Base-by-base conservation (phyloP, 2,113 vertebrate genomes). In the Micronycteris hirsuta region DNA sequence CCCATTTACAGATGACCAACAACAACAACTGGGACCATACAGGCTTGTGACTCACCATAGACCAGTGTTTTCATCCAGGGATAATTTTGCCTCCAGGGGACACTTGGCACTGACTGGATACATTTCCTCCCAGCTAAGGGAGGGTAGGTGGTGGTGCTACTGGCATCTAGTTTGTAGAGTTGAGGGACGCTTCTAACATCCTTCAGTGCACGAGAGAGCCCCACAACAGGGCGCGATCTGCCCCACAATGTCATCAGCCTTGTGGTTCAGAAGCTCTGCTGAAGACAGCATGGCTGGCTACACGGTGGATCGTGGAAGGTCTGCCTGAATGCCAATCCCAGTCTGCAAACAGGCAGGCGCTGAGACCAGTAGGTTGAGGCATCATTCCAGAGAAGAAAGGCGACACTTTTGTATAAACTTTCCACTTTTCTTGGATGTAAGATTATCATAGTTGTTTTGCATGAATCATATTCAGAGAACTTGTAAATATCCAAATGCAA, bases 271-370 rank as follows among this genome's bases (percentile, higher is more conserved):
- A 82, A 83, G 36, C 10, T 36, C 26, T 52, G 33, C n/a, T 3
- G 13, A n/a, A 2, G 10, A 20, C 41, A 17, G 0, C 14, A 2
- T 1, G 33, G 4, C 73, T 24, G 12, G 3, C 68, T 24, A 9
- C 45, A 1, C 7, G 12, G 7, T 19, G 5, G 3, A 7, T 36
- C 31, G 2, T 31, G 49, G 41, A 52, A 49, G 4, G 38, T 28
- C 36, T 43, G 0, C 31, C 41, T 22, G 36, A 52, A 15, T 49
- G 73, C 78, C 38, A 28, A 0, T 33, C 26, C 15, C 56, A 1
- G 1, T 15, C 76, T 63, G 28, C 45, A 33, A 47, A n/a, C 0
- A 10, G 3, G 0, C 1, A 6, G 0, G 36, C 5, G 1, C n/a
- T 26, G n/a, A 76, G 19, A 43, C n/a, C 36, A 17, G 33, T 11